phyloP scores from a whole-genome alignment of 2,888 invertebrate genomes.

The Thumatha senex region DNA sequence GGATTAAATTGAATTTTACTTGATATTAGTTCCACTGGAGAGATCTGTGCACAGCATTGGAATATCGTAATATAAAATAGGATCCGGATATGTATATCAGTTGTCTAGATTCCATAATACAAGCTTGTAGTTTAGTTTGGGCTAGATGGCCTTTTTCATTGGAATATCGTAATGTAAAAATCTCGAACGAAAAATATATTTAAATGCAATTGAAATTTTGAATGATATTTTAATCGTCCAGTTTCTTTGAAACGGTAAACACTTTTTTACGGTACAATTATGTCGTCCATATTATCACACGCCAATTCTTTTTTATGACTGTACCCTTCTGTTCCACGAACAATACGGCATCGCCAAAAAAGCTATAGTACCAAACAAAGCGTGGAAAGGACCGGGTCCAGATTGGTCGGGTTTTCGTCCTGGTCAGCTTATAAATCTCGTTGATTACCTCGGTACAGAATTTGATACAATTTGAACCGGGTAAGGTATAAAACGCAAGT shows the following conservation, averaged over 20 bases:
- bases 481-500: conserved; percentile 9
- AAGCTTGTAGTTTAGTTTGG: too few relatives aligned
- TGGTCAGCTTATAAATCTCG: conserved; percentile 51
- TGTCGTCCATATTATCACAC: conserved; percentile 9
- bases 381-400: conserved; percentile 35
- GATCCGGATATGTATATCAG: too few relatives aligned
- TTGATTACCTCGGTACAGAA: conserved; percentile 50
- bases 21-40: neutral
- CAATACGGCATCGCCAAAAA: conserved; percentile 16
- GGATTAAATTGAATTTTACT: conserved; percentile 1
- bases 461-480: conserved; percentile 40
- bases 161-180: too few relatives aligned
- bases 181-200: too few relatives aligned
- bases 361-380: conserved; percentile 38
- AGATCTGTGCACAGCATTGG: too few relatives aligned
- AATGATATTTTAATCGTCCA: neutral
- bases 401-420: conserved; percentile 40
- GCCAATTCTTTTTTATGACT: conserved; percentile 14
- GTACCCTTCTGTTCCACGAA: conserved; percentile 8
- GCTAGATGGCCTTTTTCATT: too few relatives aligned
- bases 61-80: too few relatives aligned
- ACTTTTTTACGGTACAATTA: conserved; percentile 12
- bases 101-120: too few relatives aligned
- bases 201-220: neutral
- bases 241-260: conserved; percentile 4